Conservation (phyloP, 2,888 invertebrate species). For the Tiliacea aurago region DNA sequence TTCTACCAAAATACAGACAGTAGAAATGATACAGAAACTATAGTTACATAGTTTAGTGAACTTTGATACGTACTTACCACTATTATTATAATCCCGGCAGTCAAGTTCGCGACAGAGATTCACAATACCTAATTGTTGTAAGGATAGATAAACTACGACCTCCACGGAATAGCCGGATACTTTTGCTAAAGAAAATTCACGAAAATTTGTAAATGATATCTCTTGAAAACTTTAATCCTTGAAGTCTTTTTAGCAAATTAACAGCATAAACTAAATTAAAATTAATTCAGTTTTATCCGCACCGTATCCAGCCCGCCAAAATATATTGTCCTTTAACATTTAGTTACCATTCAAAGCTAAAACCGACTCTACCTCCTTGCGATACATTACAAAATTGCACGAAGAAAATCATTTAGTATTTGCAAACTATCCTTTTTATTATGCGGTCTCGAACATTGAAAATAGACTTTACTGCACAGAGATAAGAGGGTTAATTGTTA, state of each 20-base stretch:
- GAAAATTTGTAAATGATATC: slow-evolving; percentile 6
- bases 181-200: not conserved
- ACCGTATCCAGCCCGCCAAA: slow-evolving; percentile 54
- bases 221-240: slow-evolving; percentile 11
- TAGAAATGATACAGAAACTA: not conserved
- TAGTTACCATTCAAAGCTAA: not conserved
- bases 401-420: slow-evolving; percentile 13
- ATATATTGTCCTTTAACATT: slow-evolving; percentile 53
- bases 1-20: not conserved
- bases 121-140: slow-evolving; percentile 2
- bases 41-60: slow-evolving; percentile 12
- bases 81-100: not conserved
- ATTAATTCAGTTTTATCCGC: slow-evolving; percentile 55
- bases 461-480: not conserved
- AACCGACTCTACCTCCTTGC: not conserved
- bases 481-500: not conserved
- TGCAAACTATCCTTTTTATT: slow-evolving; percentile 34
- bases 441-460: slow-evolving; percentile 9
- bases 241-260: slow-evolving; percentile 36
- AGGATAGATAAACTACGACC: not conserved
- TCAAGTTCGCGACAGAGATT: slow-evolving; percentile 1
- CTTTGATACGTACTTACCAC: not conserved
- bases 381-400: slow-evolving; percentile 27
- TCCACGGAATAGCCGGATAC: rapidly evolving
- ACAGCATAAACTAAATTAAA: slow-evolving; percentile 39